phyloP scores from a whole-genome alignment of 2,888 invertebrate species.

The Spatulosminthurus flaviceps region DNA sequence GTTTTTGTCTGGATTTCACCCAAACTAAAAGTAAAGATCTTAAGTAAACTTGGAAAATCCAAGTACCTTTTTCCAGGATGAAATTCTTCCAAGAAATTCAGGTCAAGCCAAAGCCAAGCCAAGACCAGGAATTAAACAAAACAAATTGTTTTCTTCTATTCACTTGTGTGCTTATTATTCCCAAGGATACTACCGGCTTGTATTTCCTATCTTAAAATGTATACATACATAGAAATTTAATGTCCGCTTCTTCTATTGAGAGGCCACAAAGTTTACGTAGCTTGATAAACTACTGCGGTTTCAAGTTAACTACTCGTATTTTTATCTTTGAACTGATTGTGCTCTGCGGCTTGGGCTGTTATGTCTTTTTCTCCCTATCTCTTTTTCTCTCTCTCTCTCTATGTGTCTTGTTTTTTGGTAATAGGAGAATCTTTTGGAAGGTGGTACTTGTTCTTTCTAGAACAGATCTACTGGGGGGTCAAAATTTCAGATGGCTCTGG shows the following conservation, averaged over 20 bases:
- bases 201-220: too few relatives aligned
- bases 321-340: background rate
- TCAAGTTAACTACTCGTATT: background rate
- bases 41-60: too few relatives aligned
- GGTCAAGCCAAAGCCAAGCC: background rate
- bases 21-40: too few relatives aligned
- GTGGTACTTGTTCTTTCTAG: background rate
- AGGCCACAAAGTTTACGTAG: background rate
- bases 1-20: background rate
- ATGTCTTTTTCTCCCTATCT: background rate
- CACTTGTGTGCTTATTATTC: background rate
- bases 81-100: background rate
- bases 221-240: too few relatives aligned
- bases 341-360: too few relatives aligned
- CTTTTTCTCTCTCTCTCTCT: background rate
- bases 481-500: constrained; percentile 49
- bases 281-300: background rate
- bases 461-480: constrained; percentile 47
- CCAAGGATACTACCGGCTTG: too few relatives aligned
- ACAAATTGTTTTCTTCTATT: constrained; percentile 1
- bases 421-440: background rate
- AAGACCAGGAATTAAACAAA: constrained; percentile 3
- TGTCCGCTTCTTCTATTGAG: background rate
- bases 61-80: too few relatives aligned
- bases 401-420: background rate